Conservation (phyloP, 2,797 vertebrate genomes). For the Catharus ustulatus region DNA sequence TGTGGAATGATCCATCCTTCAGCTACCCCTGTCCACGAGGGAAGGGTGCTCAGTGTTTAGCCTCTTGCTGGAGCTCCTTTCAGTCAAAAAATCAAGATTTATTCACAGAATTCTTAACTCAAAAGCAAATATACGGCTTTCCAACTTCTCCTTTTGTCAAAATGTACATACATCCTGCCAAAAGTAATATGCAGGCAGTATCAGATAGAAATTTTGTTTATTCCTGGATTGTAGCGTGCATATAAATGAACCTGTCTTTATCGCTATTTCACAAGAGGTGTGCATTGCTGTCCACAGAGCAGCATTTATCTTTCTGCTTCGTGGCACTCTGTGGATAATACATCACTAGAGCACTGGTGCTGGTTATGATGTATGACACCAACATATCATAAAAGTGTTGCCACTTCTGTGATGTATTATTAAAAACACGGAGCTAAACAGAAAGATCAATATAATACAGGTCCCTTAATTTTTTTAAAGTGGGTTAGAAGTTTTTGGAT, state of each 20-base stretch:
- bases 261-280: background rate
- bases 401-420: slow-evolving; percentile 66
- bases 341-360: slow-evolving; percentile 57
- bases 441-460: slow-evolving; percentile 54
- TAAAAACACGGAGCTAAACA: slow-evolving; percentile 52
- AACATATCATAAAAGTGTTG: slow-evolving; percentile 63
- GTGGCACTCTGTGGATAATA: slow-evolving; percentile 43
- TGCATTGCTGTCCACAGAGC: background rate
- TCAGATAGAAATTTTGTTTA: slow-evolving; percentile 9
- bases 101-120: background rate
- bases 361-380: slow-evolving; percentile 63
- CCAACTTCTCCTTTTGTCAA: background rate
- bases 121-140: background rate
- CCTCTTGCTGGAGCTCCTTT: background rate
- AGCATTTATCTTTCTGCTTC: slow-evolving; percentile 63
- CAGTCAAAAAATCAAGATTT: background rate
- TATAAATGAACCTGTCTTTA: slow-evolving; percentile 49
- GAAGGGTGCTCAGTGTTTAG: background rate
- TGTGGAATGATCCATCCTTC: background rate
- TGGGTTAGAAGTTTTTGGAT: slow-evolving; percentile 17
- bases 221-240: background rate
- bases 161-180: background rate
- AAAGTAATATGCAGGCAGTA: background rate
- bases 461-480: slow-evolving; percentile 38
- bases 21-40: rapidly evolving